These are phyloP conservation scores for Norana najaformis DNA, from an alignment of 2,888 invertebrate genomes.

Conservation along the genomic window DNA sequence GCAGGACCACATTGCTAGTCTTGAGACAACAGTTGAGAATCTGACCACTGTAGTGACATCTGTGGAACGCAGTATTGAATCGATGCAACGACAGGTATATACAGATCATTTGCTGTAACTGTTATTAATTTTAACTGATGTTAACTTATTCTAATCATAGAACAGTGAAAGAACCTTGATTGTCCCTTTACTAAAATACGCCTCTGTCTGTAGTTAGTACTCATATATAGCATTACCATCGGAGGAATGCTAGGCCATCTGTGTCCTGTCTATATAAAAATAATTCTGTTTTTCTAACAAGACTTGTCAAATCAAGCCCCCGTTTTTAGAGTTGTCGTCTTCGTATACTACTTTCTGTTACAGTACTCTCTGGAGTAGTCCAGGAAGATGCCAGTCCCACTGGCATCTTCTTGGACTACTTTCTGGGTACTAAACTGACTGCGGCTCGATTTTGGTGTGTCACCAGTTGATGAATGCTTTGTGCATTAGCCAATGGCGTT, in stretches of 20 bases:
- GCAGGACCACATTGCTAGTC: conserved; percentile 40
- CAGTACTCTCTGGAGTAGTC: too few species aligned
- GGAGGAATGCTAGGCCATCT: neutral
- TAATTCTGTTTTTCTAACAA: too few species aligned
- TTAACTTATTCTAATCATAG: neutral
- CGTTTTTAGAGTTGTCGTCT: too few species aligned
- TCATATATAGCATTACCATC: neutral
- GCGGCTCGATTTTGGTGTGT: too few species aligned
- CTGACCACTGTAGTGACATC: conserved; percentile 24
- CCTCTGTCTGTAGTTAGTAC: neutral
- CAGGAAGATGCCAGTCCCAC: too few species aligned
- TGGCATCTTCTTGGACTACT: too few species aligned
- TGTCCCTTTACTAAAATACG: neutral
- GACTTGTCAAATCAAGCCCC: neutral
- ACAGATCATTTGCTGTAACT: too few species aligned
- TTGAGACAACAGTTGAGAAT: conserved; percentile 36
- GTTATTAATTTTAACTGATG: neutral
- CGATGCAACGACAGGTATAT: conserved; percentile 35
- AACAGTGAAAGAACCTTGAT: neutral
- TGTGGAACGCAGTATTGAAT: conserved; percentile 29
- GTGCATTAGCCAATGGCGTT: too few species aligned
- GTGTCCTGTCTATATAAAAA: too few species aligned
- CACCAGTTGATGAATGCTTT: too few species aligned
- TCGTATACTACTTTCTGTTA: too few species aligned
- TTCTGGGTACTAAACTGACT: too few species aligned